Evolutionary conservation across 2,797 vertebrate genomes (phyloP), one percentile per base, ranked within the genome.

Genomic region (Phylloscopus collybita): DNA sequence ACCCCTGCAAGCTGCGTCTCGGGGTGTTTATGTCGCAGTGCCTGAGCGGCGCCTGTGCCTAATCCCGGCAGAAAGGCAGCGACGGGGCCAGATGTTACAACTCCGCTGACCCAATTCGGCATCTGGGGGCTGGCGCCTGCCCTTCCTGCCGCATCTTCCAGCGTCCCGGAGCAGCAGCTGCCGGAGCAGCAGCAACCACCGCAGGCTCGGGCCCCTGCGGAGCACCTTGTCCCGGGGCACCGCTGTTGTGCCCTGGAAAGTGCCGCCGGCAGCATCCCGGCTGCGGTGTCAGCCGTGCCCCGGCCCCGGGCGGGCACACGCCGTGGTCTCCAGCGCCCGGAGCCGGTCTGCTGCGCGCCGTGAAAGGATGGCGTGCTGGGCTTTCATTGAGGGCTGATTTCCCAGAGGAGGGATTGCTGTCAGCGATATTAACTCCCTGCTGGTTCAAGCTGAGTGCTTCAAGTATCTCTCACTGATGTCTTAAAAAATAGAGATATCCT

Each of bases 311-410:
- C 8, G 5, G 40, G 64, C 16, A 5, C 50, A 25, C 0, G 1
- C 2, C 21, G 29, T 2, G n/a, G 6, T 3, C 53, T 40, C 2
- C 3, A 3, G 57, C 1, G 1, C 0, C 12, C 80, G 62, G 76
- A 60, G 65, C 53, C 2, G 1, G 21, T 71, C 27, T 60, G 26
- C 60, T 66, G 57, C 11, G 2, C 1, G 1, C 86, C 0, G 1
- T 3, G n/a, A 51, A n/a, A 73, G 16, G 80, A 29, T 1, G 7
- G 27, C 8, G 0, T 42, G 79, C 84, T 74, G 73, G 26, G 45
- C 4, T 74, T 62, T 56, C 44, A 64, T 0, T 60, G 76, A 49
- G 44, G 45, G 47, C 51, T 54, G 60, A 72, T 72, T 88, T 65
- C 60, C 64, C 56, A 25, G 25, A 62, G 57, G n/a, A 70, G 20